A percentile compares a stretch with the other conserved stretches of the same genome.
phyloP scores from a whole-genome alignment of 2,888 invertebrate genomes.

The Aethes cnicana region DNA sequence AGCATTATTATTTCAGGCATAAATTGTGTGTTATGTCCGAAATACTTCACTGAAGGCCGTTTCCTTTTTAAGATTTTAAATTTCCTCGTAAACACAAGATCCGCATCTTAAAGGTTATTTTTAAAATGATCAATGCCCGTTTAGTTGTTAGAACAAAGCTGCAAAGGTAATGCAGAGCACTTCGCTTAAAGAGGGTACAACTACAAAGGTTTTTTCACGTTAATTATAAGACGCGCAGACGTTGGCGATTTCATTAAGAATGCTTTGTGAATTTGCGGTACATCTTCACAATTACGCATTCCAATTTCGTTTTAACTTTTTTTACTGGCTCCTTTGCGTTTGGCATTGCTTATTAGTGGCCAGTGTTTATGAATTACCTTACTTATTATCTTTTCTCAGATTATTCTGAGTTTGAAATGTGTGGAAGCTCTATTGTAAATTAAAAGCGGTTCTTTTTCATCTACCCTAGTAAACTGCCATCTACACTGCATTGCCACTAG shows the following conservation, averaged over 20 bases:
- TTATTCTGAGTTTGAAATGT: no score
- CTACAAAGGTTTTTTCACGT: conserved; percentile 42
- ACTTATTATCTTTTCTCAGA: no score
- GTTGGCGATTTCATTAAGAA: conserved; percentile 48
- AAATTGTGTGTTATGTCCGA: no score
- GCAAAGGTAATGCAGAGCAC: conserved; percentile 21
- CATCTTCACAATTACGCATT: conserved; percentile 26
- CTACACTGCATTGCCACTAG: no score
- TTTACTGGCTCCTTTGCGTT: conserved; percentile 7
- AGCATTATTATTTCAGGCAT: no score
- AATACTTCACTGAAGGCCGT: no score
- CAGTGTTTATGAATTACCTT: no score
- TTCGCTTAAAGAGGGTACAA: conserved; percentile 33
- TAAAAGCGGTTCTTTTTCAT: no score
- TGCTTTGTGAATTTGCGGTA: conserved; percentile 44
- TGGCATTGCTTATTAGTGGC: conserved; percentile 6
- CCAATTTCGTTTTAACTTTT: conserved; percentile 21
- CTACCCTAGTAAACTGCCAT: no score
- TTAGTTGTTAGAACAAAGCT: conserved; percentile 20
- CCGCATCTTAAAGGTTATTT: neutral
- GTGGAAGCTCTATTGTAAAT: no score
- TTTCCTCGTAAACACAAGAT: no score
- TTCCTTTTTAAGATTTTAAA: no score
- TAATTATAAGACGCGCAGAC: conserved; percentile 52
- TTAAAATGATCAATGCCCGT: neutral